phyloP scores from a whole-genome alignment of 2,113 vertebrate species.

The Ictalurus punctatus region DNA sequence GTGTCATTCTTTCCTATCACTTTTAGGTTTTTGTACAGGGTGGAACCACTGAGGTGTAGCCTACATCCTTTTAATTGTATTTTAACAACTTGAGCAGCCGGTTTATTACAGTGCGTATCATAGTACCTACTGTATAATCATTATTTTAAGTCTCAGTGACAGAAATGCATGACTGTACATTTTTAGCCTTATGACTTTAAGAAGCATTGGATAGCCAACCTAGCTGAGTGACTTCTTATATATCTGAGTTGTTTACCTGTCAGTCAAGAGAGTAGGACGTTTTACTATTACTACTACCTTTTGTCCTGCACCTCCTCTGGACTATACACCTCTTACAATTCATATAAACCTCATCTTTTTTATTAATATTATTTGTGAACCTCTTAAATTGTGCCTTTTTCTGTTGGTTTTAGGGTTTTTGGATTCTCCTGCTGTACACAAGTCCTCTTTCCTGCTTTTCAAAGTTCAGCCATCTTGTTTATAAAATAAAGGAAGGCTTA shows the following conservation, averaged over 20 bases:
- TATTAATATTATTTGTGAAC: not conserved
- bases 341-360: not conserved
- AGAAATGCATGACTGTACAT: not conserved
- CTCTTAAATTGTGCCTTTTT: constrained; percentile 42
- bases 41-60: not conserved
- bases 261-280: not conserved
- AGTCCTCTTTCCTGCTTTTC: constrained; percentile 86
- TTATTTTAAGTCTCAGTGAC: not conserved
- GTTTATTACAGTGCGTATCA: not conserved
- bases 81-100: not conserved
- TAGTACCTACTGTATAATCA: not conserved
- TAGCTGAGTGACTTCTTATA: not conserved
- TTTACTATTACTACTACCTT: not conserved
- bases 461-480: constrained; percentile 90
- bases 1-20: not conserved
- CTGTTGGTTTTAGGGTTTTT: constrained; percentile 71
- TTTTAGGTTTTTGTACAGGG: not conserved
- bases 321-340: not conserved
- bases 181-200: not conserved
- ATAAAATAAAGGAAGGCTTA: constrained; percentile 94
- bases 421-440: constrained; percentile 80
- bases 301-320: not conserved
- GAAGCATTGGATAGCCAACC: not conserved
- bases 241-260: not conserved
- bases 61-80: not conserved